These are phyloP conservation scores for Caranx melampygus DNA, from an alignment of 2,113 vertebrate species.

Conservation along the genomic window DNA sequence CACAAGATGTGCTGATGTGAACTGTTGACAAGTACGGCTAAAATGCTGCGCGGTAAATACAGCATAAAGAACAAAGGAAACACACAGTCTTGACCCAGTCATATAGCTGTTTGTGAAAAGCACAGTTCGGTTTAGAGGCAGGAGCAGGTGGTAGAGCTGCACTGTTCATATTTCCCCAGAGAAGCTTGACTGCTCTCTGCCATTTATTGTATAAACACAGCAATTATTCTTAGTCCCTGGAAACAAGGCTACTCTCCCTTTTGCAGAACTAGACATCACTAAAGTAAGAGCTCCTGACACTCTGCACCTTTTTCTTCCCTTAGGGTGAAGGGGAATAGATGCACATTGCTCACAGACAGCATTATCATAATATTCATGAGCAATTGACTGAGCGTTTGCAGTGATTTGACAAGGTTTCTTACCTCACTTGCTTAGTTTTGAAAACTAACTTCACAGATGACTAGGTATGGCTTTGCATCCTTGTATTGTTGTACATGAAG, in stretches of 20 bases:
- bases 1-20: background rate
- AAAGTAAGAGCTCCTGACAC: constrained; percentile 43
- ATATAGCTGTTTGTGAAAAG: constrained; percentile 29
- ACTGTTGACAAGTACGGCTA: constrained; percentile 9
- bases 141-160: constrained; percentile 62
- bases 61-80: constrained; percentile 15
- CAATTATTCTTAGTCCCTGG: constrained; percentile 70
- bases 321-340: constrained; percentile 17
- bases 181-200: constrained; percentile 52
- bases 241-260: constrained; percentile 62
- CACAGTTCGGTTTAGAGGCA: constrained; percentile 30
- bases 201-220: constrained; percentile 75
- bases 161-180: constrained; percentile 75
- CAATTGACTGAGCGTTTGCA: constrained; percentile 28
- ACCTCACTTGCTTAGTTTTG: constrained; percentile 46
- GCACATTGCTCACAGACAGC: constrained; percentile 12
- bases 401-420: constrained; percentile 40
- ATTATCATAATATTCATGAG: constrained; percentile 53
- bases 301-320: constrained; percentile 33
- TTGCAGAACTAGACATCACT: constrained; percentile 40
- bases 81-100: constrained; percentile 20
- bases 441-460: constrained; percentile 33
- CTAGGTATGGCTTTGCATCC: constrained; percentile 18
- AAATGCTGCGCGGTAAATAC: background rate
- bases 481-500: constrained; percentile 12